Evolutionary conservation across 2,113 vertebrate genomes (phyloP).

Genomic region (Falco punctatus): DNA sequence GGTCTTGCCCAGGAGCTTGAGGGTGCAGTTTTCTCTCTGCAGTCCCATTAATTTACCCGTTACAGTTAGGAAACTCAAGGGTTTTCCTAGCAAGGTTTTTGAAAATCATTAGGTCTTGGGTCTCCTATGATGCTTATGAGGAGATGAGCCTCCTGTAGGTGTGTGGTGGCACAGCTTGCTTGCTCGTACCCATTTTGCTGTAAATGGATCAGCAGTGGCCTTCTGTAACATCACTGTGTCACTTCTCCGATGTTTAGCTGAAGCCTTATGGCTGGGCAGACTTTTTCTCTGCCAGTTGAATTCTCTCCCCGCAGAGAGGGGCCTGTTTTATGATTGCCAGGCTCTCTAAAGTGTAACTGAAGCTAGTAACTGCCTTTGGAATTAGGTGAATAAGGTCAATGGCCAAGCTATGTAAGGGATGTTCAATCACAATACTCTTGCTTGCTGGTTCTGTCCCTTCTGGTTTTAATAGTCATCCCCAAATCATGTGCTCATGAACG

Average conservation of each 20-base stretch:
- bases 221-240: neutral
- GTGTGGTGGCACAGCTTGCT: neutral
- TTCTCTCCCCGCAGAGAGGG: neutral
- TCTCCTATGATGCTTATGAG: accelerated
- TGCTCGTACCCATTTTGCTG: accelerated
- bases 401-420: neutral
- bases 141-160: neutral
- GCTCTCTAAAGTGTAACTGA: neutral
- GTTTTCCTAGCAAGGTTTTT: neutral
- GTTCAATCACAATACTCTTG: neutral
- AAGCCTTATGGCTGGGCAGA: accelerated
- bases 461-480: neutral
- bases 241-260: accelerated
- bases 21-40: neutral
- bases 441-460: neutral
- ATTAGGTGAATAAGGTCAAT: neutral
- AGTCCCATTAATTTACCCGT: accelerated
- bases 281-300: neutral
- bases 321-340: neutral
- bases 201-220: neutral
- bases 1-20: neutral
- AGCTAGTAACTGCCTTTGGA: neutral
- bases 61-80: neutral
- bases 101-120: neutral
- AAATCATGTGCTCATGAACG: accelerated